Evolutionary conservation across 1,140 invertebrate species (phyloP).

Genomic region (Habropoda laboriosa): DNA sequence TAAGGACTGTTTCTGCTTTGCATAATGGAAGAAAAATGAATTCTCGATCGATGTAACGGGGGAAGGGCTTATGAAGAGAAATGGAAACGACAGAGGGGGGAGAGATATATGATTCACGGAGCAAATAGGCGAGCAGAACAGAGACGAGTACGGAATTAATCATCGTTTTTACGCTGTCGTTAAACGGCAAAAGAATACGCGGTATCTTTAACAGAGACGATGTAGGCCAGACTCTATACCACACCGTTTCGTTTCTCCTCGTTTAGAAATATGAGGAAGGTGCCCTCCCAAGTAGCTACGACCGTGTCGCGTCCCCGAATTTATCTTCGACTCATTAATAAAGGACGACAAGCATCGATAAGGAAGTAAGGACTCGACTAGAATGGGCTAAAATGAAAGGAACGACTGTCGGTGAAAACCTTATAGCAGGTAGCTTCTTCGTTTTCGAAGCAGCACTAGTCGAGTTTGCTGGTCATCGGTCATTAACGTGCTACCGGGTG

Average conservation of each 20-base stretch:
- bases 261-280: slow-evolving; percentile 59
- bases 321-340: slow-evolving; percentile 72
- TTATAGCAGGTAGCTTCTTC: slow-evolving; percentile 56
- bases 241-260: slow-evolving; percentile 30
- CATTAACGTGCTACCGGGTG: slow-evolving; percentile 70
- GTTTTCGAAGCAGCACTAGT: slow-evolving; percentile 38
- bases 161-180: slow-evolving; percentile 25
- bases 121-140: too few species aligned
- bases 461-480: slow-evolving; percentile 63
- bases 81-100: not conserved
- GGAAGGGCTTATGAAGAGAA: slow-evolving; percentile 11
- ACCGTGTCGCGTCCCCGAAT: slow-evolving; percentile 64
- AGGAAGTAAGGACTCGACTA: slow-evolving; percentile 51
- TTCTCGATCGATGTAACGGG: slow-evolving; percentile 14
- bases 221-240: slow-evolving; percentile 36
- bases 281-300: slow-evolving; percentile 58
- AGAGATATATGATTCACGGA: not conserved
- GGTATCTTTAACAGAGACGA: slow-evolving; percentile 48
- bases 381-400: slow-evolving; percentile 46
- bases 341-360: slow-evolving; percentile 68
- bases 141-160: slow-evolving; percentile 17
- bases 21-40: slow-evolving; percentile 5
- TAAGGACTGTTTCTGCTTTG: not conserved
- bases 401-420: slow-evolving; percentile 53
- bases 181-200: slow-evolving; percentile 39